Percentiles rank a stretch among this genome's conserved stretches.
These are phyloP conservation scores for Sula dactylatra DNA, from an alignment of 2,113 vertebrate species.

Conservation along the genomic window DNA sequence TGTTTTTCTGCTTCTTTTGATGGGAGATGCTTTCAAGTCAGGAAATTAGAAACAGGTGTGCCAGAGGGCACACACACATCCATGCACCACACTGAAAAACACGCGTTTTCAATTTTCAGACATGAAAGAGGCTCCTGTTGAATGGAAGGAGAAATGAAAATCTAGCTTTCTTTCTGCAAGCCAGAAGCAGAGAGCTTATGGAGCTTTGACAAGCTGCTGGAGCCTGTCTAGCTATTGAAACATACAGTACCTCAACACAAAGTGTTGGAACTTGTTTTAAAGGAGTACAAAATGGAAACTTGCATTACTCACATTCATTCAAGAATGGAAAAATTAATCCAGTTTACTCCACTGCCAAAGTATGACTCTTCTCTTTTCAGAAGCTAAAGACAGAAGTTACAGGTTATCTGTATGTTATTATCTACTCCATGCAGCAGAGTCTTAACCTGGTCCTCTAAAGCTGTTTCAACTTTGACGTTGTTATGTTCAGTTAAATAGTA, in stretches of 20 bases:
- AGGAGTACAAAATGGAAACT: conserved; percentile 50
- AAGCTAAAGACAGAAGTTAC: neutral
- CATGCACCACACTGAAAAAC: conserved; percentile 81
- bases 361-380: neutral
- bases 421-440: neutral
- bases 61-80: conserved; percentile 87
- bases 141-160: conserved; percentile 84
- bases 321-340: neutral
- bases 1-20: conserved; percentile 91
- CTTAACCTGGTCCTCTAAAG: neutral
- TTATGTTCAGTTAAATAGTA: neutral
- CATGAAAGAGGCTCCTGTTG: conserved; percentile 92
- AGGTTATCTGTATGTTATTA: neutral
- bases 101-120: conserved; percentile 84
- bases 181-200: conserved; percentile 73
- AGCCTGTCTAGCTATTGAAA: conserved; percentile 52
- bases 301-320: neutral
- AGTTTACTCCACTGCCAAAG: neutral
- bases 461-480: neutral
- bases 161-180: conserved; percentile 74
- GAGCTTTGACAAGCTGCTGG: conserved; percentile 64
- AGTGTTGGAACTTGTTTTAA: conserved; percentile 46
- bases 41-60: conserved; percentile 98
- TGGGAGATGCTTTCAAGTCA: conserved; percentile 93
- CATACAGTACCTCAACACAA: conserved; percentile 35